Percentiles rank a stretch among this genome's conserved stretches.
These are phyloP conservation scores for Samia ricini DNA, from an alignment of 1,140 invertebrate species.

Conservation along the genomic window DNA sequence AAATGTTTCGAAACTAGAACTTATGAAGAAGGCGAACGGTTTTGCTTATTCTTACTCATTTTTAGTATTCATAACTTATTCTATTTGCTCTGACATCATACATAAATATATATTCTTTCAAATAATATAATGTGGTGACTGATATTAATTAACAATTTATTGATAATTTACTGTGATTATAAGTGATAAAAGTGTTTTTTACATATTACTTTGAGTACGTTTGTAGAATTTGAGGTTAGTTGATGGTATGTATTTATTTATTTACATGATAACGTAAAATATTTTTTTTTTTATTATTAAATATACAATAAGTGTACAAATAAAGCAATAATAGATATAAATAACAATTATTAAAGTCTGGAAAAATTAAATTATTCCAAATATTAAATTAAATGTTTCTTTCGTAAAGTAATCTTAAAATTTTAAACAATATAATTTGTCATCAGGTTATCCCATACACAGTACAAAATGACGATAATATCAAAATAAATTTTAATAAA, in stretches of 20 bases:
- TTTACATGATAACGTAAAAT: not conserved
- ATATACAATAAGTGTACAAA: not conserved
- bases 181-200: not conserved
- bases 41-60: no score
- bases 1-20: no score
- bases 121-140: not conserved
- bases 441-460: not conserved
- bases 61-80: no score
- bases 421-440: not conserved
- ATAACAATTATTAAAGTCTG: not conserved
- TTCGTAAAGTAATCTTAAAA: not conserved
- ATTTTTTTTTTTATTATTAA: not conserved
- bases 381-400: not conserved
- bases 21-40: no score
- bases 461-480: not conserved
- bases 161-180: conserved; percentile 3
- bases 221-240: not conserved
- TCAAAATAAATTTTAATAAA: not conserved
- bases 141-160: no score
- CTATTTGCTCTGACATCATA: no score
- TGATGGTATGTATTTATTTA: conserved; percentile 4
- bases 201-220: not conserved
- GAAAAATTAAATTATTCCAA: not conserved
- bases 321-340: not conserved
- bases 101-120: not conserved